A percentile compares a stretch with the other conserved stretches of the same genome.
These are phyloP conservation scores for Budorcas taxicolor DNA, from an alignment of 2,113 vertebrate genomes.

Conservation along the genomic window DNA sequence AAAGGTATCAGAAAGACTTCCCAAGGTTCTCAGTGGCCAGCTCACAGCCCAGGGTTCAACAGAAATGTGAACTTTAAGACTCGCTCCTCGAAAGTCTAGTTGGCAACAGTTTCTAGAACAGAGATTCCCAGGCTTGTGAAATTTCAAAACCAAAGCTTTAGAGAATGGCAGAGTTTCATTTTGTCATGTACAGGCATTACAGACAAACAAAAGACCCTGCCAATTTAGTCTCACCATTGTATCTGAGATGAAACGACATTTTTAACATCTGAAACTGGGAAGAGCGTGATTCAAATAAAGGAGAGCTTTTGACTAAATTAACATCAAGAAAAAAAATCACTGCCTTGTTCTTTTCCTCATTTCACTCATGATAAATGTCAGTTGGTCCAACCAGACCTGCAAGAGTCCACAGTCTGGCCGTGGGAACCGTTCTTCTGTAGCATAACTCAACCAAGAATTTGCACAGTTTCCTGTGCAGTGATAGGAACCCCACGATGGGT, in stretches of 20 bases:
- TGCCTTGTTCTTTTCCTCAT: neutral
- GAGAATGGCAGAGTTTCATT: neutral
- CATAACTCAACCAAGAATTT: neutral
- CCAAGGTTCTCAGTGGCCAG: neutral
- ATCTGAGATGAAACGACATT: neutral
- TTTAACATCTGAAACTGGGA: neutral
- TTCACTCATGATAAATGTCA: neutral
- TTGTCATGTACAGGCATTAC: neutral
- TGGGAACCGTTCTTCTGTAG: neutral
- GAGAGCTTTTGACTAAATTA: neutral
- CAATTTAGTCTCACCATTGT: neutral
- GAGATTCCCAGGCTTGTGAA: neutral
- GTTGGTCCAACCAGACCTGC: too few species aligned
- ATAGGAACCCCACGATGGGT: fast-evolving
- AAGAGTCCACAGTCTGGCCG: neutral
- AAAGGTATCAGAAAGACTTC: neutral
- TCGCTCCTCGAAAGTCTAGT: neutral
- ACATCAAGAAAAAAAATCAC: neutral
- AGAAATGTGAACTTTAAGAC: neutral
- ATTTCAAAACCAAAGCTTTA: neutral
- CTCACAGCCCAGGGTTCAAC: neutral
- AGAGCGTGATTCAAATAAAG: neutral
- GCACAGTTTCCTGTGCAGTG: neutral
- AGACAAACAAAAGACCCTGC: neutral
- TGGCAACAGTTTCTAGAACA: neutral